Evolutionary conservation across 2,888 invertebrate genomes (phyloP), one percentile per base, ranked within the genome.

Genomic region (Hipparchia sbordonii): DNA sequence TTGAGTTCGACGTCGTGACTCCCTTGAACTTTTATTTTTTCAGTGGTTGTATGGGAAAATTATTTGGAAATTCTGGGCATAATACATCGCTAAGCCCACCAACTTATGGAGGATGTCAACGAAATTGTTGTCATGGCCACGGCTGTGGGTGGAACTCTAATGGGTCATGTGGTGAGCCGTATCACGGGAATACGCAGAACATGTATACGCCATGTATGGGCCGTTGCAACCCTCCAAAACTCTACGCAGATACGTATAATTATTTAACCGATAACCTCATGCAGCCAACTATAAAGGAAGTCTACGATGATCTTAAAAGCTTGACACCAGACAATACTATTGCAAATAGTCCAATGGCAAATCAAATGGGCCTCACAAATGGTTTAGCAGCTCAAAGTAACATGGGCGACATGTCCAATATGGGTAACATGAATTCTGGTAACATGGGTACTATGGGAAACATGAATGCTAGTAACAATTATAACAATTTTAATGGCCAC

Each of bases 31-130:
- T 65, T 39, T 65, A 4, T 33, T 77, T 74, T 89, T 89, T 65
- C 84, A 93, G 93, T 79, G 93, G 93, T 23, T 93, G 93, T 73
- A 90, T 93, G 89, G 90, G 89, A n/a, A 93, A 90, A 72, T 57
- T 93, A 56, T 93, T 93, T 77, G 84, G 87, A 3, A 85, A 84
- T 69, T 73, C 83, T 9, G 81, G 82, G 6, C 81, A 81, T 74
- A 67, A 51, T 46, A n/a, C 61, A 6, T 9, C 67, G 33, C 46
- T 23, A 70, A 67, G 68, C 2, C 39, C 59, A 60, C 81, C 84
- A 48, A 78, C 80, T 52, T 84, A 79, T 73, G 82, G 84, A 39
- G 87, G 85, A 65, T 84, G 81, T 71, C 80, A 80, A 61, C 82
- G 79, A 54, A 83, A 86, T 8, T 82, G 81, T 72, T 86, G 86